Evolutionary conservation across 2,797 vertebrate species (phyloP).

Genomic region (Cyclura pinguis): DNA sequence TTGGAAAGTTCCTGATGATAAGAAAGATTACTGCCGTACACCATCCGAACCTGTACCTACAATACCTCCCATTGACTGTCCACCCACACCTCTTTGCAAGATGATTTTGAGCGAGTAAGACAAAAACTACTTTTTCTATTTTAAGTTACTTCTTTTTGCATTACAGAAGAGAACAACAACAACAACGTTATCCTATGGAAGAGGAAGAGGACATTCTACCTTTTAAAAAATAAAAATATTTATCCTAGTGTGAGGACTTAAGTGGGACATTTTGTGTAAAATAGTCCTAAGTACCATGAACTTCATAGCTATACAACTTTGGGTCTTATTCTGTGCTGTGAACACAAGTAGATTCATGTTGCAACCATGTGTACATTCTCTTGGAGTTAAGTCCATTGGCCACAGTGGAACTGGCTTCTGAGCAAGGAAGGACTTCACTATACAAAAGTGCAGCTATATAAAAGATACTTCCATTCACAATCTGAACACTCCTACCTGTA

Average conservation of each 20-base stretch:
- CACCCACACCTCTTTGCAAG: conserved; percentile 63
- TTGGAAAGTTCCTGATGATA: conserved; percentile 72
- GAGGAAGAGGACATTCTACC: neutral
- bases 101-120: conserved; percentile 81
- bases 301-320: neutral
- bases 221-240: neutral
- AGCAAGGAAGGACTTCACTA: neutral
- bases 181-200: conserved; percentile 8
- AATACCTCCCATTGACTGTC: conserved; percentile 34
- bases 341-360: neutral
- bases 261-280: neutral
- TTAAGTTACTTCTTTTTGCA: conserved; percentile 7
- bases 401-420: neutral
- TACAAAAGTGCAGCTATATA: neutral
- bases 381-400: neutral
- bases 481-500: neutral
- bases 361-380: neutral
- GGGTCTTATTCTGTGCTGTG: neutral
- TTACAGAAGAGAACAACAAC: neutral
- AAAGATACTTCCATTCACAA: neutral
- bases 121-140: neutral
- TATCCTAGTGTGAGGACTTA: neutral
- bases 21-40: conserved; percentile 51
- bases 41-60: neutral
- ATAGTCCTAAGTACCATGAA: neutral